These are phyloP conservation scores for Cygnus atratus DNA, from an alignment of 2,113 vertebrate genomes.

Conservation along the genomic window DNA sequence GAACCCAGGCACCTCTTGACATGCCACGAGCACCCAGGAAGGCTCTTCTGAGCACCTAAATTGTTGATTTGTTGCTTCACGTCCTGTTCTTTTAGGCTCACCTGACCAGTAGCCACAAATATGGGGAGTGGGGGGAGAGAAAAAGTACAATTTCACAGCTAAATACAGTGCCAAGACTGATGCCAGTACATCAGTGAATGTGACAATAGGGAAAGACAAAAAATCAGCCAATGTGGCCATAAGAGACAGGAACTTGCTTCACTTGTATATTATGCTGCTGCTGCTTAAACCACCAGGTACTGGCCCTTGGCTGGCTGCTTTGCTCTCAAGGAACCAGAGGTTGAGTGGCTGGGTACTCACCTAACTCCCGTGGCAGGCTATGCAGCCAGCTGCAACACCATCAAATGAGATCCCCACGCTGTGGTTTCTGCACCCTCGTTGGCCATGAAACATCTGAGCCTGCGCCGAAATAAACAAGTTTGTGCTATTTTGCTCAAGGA, in stretches of 20 bases:
- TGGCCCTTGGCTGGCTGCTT: background rate
- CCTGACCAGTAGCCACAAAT: background rate
- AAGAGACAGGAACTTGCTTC: background rate
- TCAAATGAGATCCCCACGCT: fast-evolving
- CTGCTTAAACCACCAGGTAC: background rate
- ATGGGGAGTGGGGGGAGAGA: background rate
- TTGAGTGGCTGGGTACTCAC: too few relatives aligned
- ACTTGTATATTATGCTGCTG: background rate
- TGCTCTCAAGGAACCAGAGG: background rate
- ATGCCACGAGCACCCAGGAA: background rate
- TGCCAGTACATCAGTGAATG: background rate
- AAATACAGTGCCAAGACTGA: background rate
- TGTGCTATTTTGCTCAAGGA: background rate
- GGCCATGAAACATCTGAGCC: background rate
- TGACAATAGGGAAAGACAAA: background rate
- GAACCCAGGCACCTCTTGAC: background rate
- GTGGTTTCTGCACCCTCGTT: fast-evolving
- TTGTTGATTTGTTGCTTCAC: background rate
- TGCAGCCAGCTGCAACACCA: fast-evolving
- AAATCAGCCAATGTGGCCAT: background rate
- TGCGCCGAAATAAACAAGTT: background rate
- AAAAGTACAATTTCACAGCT: background rate
- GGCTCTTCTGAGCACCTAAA: background rate
- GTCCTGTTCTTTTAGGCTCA: background rate
- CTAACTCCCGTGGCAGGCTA: background rate